phyloP scores from a whole-genome alignment of 2,113 vertebrate species.

The Cnemophilus loriae region DNA sequence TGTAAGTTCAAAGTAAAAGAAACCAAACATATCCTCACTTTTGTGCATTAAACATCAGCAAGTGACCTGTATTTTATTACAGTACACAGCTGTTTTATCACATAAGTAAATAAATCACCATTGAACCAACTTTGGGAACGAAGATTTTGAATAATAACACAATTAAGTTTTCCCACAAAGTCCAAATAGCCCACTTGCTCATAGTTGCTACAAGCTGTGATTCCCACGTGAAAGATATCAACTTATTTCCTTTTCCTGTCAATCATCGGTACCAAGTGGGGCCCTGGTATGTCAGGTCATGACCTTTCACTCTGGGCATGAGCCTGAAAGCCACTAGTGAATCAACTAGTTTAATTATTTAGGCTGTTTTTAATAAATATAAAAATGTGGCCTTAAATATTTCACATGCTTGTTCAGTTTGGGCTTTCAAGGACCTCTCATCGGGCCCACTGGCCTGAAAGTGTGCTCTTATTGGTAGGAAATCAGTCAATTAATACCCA shows the following conservation, averaged over 20 bases:
- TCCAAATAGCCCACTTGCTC: slow-evolving; percentile 78
- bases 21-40: slow-evolving; percentile 27
- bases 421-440: slow-evolving; percentile 46
- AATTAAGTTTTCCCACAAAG: slow-evolving; percentile 90
- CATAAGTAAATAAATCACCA: slow-evolving; percentile 72
- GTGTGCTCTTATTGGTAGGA: slow-evolving; percentile 27
- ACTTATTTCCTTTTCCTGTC: slow-evolving; percentile 86
- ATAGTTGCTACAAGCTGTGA: slow-evolving; percentile 86
- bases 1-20: slow-evolving; percentile 37
- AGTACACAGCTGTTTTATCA: slow-evolving; percentile 67
- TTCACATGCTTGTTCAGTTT: slow-evolving; percentile 73
- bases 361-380: slow-evolving; percentile 84
- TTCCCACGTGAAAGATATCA: slow-evolving; percentile 95
- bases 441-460: not conserved
- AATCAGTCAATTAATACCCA: slow-evolving; percentile 24
- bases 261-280: slow-evolving; percentile 82
- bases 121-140: slow-evolving; percentile 83
- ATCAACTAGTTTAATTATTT: slow-evolving; percentile 82
- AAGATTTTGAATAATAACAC: slow-evolving; percentile 75
- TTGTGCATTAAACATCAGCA: slow-evolving; percentile 23
- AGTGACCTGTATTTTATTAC: slow-evolving; percentile 59
- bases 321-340: slow-evolving; percentile 84
- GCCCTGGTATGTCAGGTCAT: slow-evolving; percentile 82
- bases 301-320: slow-evolving; percentile 83
- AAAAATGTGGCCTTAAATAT: slow-evolving; percentile 78